Percentiles rank a stretch among this genome's conserved stretches.
phyloP scores from a whole-genome alignment of 2,797 vertebrate species.

The Apogon hyalosoma region DNA sequence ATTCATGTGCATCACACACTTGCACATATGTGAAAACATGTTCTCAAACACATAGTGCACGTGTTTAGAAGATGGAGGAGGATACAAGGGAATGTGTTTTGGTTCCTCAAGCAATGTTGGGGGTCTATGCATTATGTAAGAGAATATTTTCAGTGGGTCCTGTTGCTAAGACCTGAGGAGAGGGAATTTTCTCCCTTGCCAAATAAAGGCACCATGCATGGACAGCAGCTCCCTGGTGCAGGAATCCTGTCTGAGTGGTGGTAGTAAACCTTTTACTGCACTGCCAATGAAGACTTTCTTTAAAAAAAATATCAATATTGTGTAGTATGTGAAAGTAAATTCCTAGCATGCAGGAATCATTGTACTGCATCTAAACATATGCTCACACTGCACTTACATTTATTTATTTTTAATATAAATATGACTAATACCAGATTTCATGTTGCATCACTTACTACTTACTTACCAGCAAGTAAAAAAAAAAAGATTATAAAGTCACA shows the following conservation, averaged over 20 bases:
- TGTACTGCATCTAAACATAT: neutral
- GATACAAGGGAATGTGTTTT: slow-evolving; percentile 74
- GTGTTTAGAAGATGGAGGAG: slow-evolving; percentile 35
- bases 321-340: slow-evolving; percentile 9
- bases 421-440: too few relatives aligned
- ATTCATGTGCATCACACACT: slow-evolving; percentile 28
- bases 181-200: slow-evolving; percentile 64
- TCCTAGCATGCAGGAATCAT: slow-evolving; percentile 11
- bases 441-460: too few relatives aligned
- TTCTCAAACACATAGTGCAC: slow-evolving; percentile 35
- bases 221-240: slow-evolving; percentile 64
- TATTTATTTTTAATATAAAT: too few relatives aligned
- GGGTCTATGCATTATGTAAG: slow-evolving; percentile 73
- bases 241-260: slow-evolving; percentile 60
- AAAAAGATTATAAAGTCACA: too few relatives aligned
- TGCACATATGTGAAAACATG: slow-evolving; percentile 41
- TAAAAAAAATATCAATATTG: too few relatives aligned
- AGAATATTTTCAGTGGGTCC: slow-evolving; percentile 72
- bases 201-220: slow-evolving; percentile 72
- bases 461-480: too few relatives aligned
- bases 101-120: slow-evolving; percentile 57
- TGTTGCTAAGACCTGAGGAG: slow-evolving; percentile 73
- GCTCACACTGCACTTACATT: too few relatives aligned
- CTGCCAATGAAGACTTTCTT: slow-evolving; percentile 19
- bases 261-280: slow-evolving; percentile 67